Evolutionary conservation across 2,797 vertebrate genomes (phyloP).

Genomic region (Silurus lanzhouensis): DNA sequence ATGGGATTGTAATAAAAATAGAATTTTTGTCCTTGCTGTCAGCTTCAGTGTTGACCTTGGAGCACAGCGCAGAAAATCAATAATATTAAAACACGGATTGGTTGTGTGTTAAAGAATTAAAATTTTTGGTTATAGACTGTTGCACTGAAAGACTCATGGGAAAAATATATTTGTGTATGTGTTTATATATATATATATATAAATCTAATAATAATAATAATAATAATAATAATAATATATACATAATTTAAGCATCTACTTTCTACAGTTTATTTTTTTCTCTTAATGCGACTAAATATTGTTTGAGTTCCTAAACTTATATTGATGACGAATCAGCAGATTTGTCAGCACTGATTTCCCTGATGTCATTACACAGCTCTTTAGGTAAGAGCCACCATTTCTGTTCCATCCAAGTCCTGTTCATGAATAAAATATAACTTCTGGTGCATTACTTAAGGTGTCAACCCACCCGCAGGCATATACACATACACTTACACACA

Average conservation of each 20-base stretch:
- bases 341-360: conserved; percentile 54
- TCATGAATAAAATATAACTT: conserved; percentile 74
- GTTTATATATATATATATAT: too few species aligned
- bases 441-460: conserved; percentile 61
- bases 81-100: not conserved
- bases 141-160: too few species aligned
- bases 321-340: conserved; percentile 34
- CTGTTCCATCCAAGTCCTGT: conserved; percentile 47
- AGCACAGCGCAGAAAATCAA: not conserved
- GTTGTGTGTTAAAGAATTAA: not conserved
- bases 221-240: too few species aligned
- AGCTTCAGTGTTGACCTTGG: not conserved
- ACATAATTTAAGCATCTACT: too few species aligned
- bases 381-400: conserved; percentile 59
- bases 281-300: not conserved
- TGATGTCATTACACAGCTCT: conserved; percentile 52
- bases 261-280: too few species aligned
- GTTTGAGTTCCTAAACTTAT: not conserved
- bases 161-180: too few species aligned
- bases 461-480: not conserved
- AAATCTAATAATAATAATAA: too few species aligned
- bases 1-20: not conserved
- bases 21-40: not conserved
- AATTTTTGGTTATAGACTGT: too few species aligned
- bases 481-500: conserved; percentile 1